Base-by-base conservation (phyloP, 2,888 invertebrate species). In the Tethea ocularis region DNA sequence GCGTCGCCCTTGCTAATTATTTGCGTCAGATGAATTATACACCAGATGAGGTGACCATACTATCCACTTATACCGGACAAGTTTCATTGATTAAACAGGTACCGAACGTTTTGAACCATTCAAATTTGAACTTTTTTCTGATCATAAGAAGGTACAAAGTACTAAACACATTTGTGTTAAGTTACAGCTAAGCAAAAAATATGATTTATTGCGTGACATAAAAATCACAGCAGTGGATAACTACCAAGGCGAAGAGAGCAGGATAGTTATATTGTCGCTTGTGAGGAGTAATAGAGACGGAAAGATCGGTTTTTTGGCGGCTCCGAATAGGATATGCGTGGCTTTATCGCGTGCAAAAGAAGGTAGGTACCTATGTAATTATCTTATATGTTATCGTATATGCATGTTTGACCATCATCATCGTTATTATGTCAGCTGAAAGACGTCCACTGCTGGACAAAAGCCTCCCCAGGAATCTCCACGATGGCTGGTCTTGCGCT, bases 221-320 rank as follows among this genome's bases (percentile, higher is more conserved):
- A 89, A 93, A 64, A 94, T 96, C 22, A 94, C 95, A 0, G 95
- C 95, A 0, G 95, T 97, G 1, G 97, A 97, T 80, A 97, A 96
- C 78, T 97, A 94, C 75, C 97, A 97, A 89, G 97, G 97, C 0
- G 95, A 97, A 76, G 97, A 97, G 89, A 95, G 94, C 77, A 95
- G 95, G 78, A 96, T 97, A 74, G 95, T 97, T 57, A 92, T 97
- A 67, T 84, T 97, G 62, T 97, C 97, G 0, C 83, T 97, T 15
- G 97, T 97, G 0, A 94, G 97, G 76, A 97, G 95, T 77, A 97
- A 97, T 86, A 80, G 84, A 52, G 92, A 94, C 13, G 93, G 93
- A 55, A 94, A 93, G 60, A 95, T 97, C 65, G 97, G 97, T 0
- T 97, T 97, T 82, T 86, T 97, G 10, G 86, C 88, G 5, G 94